Evolutionary conservation across 2,797 vertebrate species (phyloP).

Genomic region (Delichon dasypus): DNA sequence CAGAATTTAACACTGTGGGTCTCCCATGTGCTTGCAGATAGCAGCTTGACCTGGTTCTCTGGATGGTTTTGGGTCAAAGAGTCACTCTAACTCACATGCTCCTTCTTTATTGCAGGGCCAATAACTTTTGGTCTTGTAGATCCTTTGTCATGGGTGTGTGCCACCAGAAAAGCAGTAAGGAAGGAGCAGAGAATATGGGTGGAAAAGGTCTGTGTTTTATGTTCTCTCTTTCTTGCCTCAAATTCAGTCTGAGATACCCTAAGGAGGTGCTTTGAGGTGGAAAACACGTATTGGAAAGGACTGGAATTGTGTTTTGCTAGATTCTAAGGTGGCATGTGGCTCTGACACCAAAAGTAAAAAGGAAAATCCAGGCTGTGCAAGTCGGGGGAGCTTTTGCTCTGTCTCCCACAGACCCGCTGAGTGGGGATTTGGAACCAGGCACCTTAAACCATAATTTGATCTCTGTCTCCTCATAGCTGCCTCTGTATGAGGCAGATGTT

Average conservation of each 20-base stretch:
- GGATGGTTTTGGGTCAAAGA: background rate
- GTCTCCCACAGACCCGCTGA: background rate
- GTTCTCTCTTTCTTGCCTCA: background rate
- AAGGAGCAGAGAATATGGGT: background rate
- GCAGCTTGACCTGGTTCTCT: background rate
- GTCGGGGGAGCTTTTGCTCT: background rate
- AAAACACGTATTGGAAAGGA: background rate
- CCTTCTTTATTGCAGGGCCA: background rate
- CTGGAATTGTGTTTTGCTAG: background rate
- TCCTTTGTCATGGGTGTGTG: background rate
- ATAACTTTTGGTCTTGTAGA: background rate
- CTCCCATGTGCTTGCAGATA: background rate
- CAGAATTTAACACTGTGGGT: background rate
- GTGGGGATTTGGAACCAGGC: background rate
- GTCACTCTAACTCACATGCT: background rate
- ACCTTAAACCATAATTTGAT: background rate
- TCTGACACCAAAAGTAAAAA: background rate
- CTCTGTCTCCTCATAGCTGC: background rate
- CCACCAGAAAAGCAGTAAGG: background rate
- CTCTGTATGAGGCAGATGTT: background rate
- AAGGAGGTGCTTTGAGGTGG: background rate
- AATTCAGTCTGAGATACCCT: background rate
- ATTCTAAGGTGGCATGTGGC: background rate
- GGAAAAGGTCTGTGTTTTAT: background rate
- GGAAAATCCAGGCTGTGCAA: rapidly evolving